Percentiles rank a stretch among this genome's conserved stretches.
Evolutionary conservation across 2,888 invertebrate species (phyloP).

Genomic region (Crossocerus cetratus): DNA sequence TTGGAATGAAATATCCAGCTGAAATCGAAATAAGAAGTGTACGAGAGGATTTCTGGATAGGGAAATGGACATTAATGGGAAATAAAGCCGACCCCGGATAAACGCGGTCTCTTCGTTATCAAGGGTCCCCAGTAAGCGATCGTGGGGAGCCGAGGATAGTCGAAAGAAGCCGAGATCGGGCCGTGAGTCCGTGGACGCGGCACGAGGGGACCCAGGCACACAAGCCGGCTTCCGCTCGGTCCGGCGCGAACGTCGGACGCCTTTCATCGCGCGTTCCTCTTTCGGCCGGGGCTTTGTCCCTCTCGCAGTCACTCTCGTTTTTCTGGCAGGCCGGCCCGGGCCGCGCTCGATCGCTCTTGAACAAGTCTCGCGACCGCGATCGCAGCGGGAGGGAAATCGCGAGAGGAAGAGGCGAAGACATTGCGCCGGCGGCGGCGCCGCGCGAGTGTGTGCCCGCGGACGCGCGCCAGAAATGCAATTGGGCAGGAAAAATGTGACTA

Average conservation of each 20-base stretch:
- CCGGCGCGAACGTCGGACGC: constrained; percentile 47
- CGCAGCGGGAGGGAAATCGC: too few species aligned
- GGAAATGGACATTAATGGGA: too few species aligned
- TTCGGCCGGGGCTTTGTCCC: not conserved
- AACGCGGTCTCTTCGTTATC: constrained; percentile 46
- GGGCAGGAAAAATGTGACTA: not conserved
- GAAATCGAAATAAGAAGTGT: too few species aligned
- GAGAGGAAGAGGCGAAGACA: too few species aligned
- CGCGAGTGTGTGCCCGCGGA: too few species aligned
- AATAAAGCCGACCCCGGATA: constrained; percentile 25
- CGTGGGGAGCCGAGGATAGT: constrained; percentile 38
- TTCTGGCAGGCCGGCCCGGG: too few species aligned
- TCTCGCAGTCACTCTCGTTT: not conserved
- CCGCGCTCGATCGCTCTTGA: not conserved
- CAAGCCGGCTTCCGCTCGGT: constrained; percentile 56
- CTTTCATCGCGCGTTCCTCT: constrained; percentile 14
- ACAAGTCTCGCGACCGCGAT: not conserved
- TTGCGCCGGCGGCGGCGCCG: too few species aligned
- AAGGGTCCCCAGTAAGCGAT: constrained; percentile 1
- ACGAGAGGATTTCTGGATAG: too few species aligned
- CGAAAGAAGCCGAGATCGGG: constrained; percentile 60
- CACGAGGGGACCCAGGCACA: constrained; percentile 52
- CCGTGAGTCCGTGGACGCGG: constrained; percentile 44
- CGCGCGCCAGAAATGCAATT: too few species aligned
- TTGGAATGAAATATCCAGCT: too few species aligned